Conservation (phyloP, 2,888 invertebrate genomes). For the Mermis nigrescens region DNA sequence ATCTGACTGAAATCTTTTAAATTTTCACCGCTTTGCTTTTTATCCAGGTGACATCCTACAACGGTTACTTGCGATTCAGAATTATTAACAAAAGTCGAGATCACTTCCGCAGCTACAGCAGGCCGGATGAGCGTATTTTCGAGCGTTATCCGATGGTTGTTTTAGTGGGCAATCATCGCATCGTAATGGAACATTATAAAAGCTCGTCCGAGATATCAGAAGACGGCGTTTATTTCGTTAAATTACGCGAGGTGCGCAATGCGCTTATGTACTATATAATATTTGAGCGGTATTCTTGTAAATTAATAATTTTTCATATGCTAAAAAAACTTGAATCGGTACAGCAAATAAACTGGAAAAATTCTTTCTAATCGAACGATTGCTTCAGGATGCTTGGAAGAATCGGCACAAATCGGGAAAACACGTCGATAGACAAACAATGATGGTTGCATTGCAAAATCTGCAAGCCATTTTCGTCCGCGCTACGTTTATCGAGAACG, state of each 20-base stretch:
- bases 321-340: not conserved
- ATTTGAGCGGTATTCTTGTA: not conserved
- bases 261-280: not conserved
- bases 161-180: slow-evolving; percentile 52
- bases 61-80: slow-evolving; percentile 61
- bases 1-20: too few species aligned
- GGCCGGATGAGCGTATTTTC: slow-evolving; percentile 35
- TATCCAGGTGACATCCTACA: slow-evolving; percentile 70
- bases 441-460: slow-evolving; percentile 80
- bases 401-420: slow-evolving; percentile 41
- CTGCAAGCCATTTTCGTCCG: slow-evolving; percentile 58
- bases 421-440: slow-evolving; percentile 49
- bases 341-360: slow-evolving; percentile 5
- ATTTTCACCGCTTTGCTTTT: too few species aligned
- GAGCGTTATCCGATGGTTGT: slow-evolving; percentile 57
- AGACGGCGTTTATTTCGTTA: slow-evolving; percentile 39
- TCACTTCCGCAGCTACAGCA: slow-evolving; percentile 18
- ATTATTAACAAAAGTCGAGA: slow-evolving; percentile 42
- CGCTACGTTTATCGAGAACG: slow-evolving; percentile 46
- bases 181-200: slow-evolving; percentile 53
- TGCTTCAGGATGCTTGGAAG: slow-evolving; percentile 45
- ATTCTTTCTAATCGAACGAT: not conserved
- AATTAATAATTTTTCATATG: not conserved
- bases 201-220: slow-evolving; percentile 28
- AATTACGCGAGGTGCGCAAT: slow-evolving; percentile 10